Base-by-base conservation (phyloP, 2,113 vertebrate species). In the Electrona antarctica region DNA sequence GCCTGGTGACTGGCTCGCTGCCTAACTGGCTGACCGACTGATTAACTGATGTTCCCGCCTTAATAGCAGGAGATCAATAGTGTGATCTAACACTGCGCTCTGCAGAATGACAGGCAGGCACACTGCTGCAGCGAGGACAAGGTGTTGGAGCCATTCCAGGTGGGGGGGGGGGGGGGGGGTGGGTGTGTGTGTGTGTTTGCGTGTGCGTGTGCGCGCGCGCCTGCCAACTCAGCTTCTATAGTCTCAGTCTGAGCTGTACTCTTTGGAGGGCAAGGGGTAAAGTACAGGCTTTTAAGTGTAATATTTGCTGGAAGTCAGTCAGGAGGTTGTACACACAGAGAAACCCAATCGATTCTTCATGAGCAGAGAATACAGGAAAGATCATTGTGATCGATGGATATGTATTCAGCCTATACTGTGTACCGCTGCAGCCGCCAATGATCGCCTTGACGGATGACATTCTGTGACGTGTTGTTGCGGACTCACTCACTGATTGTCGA, bases 11-110 rank as follows among this genome's bases (percentile, higher is more conserved):
- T 69, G 61, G 66, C 74, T 68, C 64, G 67, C 83, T 80, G 63
- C 54, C 74, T 75, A 76, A 67, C 66, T 60, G 21, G 21, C 58
- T 81, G 74, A 86, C 69, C 29, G 60, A 58, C 77, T 86, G 83
- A 88, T 85, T 81, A 85, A 84, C 78, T 78, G 65, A 73, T 46
- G 77, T 71, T 81, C 83, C 73, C 12, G 56, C 79, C 76, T 71
- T 88, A 79, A 87, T 79, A 85, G 73, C 81, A 29, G 66, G 29
- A 29, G 80, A 84, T 88, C 84, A 62, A 88, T 88, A 74, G 63
- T 60, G 60, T 41, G 46, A 60, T 63, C 70, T 72, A 58, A 60
- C 56, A 60, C 71, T 77, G 80, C 78, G 49, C 76, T 71, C 75
- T 65, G 76, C 72, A 78, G 71, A 64, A 70, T 83, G 74, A 81